These are phyloP conservation scores for Gila robusta DNA, from an alignment of 2,797 vertebrate species.

Conservation along the genomic window DNA sequence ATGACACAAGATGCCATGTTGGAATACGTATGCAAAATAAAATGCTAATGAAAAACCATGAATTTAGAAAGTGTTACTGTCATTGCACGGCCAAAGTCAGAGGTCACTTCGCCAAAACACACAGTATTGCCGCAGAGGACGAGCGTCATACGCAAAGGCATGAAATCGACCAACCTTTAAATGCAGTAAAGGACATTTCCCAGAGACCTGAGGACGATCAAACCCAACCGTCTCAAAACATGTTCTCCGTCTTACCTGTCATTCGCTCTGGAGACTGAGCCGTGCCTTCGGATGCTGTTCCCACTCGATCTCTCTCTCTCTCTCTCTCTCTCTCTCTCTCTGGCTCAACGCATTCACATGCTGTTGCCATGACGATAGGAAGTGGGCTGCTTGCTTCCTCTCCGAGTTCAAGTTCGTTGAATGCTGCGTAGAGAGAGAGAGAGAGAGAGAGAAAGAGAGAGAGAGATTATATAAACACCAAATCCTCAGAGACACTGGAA, in stretches of 20 bases:
- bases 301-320: slow-evolving; percentile 28
- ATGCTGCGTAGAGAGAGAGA: slow-evolving; percentile 54
- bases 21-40: slow-evolving; percentile 6
- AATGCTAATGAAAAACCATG: neutral
- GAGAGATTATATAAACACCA: slow-evolving; percentile 61
- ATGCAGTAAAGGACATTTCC: slow-evolving; percentile 17
- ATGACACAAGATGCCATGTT: slow-evolving; percentile 22
- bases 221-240: slow-evolving; percentile 8
- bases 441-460: slow-evolving; percentile 37
- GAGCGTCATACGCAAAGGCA: slow-evolving; percentile 36
- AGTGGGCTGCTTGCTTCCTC: slow-evolving; percentile 80
- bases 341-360: slow-evolving; percentile 85
- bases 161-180: slow-evolving; percentile 15
- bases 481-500: slow-evolving; percentile 52
- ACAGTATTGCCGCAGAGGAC: slow-evolving; percentile 36
- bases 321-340: slow-evolving; percentile 46
- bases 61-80: slow-evolving; percentile 4
- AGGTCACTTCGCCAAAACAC: slow-evolving; percentile 50
- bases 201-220: slow-evolving; percentile 14
- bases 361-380: slow-evolving; percentile 88
- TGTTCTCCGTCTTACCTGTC: slow-evolving; percentile 78
- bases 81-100: slow-evolving; percentile 46
- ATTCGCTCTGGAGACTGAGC: slow-evolving; percentile 85
- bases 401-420: slow-evolving; percentile 81
- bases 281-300: slow-evolving; percentile 86